A percentile compares a stretch with the other conserved stretches of the same genome.
Conservation (phyloP, 1,140 invertebrate species). For the Coboldia fuscipes region DNA sequence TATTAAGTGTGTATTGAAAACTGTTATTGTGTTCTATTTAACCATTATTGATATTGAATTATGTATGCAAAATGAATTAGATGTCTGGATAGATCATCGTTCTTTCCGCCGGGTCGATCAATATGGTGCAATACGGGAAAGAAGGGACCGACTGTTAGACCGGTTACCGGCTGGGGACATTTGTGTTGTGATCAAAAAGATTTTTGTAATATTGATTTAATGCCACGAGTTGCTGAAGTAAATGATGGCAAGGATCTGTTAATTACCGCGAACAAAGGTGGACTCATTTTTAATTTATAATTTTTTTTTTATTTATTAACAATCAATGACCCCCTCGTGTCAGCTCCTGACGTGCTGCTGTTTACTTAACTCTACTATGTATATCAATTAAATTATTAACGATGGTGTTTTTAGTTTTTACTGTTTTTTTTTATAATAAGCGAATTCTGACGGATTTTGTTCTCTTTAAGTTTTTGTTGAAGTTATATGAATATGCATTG, state of each 20-base stretch:
- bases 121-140: slow-evolving; percentile 31
- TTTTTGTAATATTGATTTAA: slow-evolving; percentile 34
- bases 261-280: too few relatives aligned
- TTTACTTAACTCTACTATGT: too few relatives aligned
- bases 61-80: slow-evolving; percentile 21
- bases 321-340: too few relatives aligned
- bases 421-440: too few relatives aligned
- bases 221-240: slow-evolving; percentile 9
- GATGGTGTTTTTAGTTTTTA: too few relatives aligned
- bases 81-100: slow-evolving; percentile 39
- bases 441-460: too few relatives aligned
- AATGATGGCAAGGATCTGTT: not conserved
- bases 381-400: too few relatives aligned
- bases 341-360: too few relatives aligned
- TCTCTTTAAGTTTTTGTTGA: too few relatives aligned
- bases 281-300: too few relatives aligned
- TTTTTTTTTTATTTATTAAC: too few relatives aligned
- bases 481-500: too few relatives aligned
- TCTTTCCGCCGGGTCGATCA: slow-evolving; percentile 50
- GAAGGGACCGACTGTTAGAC: slow-evolving; percentile 17
- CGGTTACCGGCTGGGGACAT: slow-evolving; percentile 13
- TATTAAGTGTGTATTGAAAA: not conserved
- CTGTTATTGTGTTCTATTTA: slow-evolving; percentile 2
- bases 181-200: slow-evolving; percentile 35
- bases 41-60: slow-evolving; percentile 1